phyloP scores from a whole-genome alignment of 2,113 vertebrate genomes.

The crab-eating macaque (Macaca fascicularis) region T2T-MFA8v1.1 NC_088387.1:11266001-11266500 shows the following conservation, averaged over 20 bases:
- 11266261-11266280: background rate
- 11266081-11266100: background rate
- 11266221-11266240: background rate
- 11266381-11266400: background rate
- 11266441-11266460: slow-evolving; percentile 19
- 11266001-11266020: background rate
- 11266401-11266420: background rate
- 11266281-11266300: background rate
- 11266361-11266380: background rate
- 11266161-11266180: background rate
- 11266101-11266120: background rate
- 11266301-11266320: background rate
- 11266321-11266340: background rate
- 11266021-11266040: background rate
- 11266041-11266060: background rate
- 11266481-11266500: slow-evolving; percentile 40
- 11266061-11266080: background rate
- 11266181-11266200: background rate
- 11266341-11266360: slow-evolving; percentile 5
- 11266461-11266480: slow-evolving; percentile 48
- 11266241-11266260: background rate
- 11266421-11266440: background rate
- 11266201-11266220: background rate
- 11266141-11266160: background rate
- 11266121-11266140: background rate